These are phyloP conservation scores for Heteropelma amictum DNA, from an alignment of 2,888 invertebrate species.

Conservation along the genomic window DNA sequence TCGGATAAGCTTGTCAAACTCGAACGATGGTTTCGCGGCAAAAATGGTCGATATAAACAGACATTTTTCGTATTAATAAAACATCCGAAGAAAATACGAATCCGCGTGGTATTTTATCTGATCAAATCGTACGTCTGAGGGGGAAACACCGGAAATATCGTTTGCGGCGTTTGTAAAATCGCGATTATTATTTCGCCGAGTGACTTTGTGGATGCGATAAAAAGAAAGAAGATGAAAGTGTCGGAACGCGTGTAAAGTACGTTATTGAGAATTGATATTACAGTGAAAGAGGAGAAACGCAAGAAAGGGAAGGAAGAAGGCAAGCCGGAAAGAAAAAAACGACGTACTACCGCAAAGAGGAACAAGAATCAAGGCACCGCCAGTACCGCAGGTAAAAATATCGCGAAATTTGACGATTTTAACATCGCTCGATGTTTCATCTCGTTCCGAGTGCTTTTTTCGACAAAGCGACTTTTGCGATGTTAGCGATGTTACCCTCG, in stretches of 20 bases:
- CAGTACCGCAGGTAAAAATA: constrained; percentile 77
- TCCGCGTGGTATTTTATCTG: no score
- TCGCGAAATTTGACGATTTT: neutral
- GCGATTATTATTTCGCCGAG: no score
- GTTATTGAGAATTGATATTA: constrained; percentile 42
- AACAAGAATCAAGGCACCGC: constrained; percentile 83
- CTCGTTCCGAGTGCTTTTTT: no score
- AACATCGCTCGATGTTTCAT: no score
- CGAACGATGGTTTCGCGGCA: neutral
- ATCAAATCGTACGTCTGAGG: no score
- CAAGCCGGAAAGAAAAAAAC: constrained; percentile 89
- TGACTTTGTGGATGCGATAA: neutral
- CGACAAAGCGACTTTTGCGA: no score
- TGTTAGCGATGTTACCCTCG: no score
- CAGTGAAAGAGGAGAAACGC: constrained; percentile 89
- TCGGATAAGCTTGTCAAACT: no score
- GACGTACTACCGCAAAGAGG: constrained; percentile 83
- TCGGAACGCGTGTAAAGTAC: neutral
- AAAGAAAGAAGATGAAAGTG: neutral
- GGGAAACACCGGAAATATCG: no score
- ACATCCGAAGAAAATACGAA: no score
- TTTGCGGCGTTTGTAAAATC: no score
- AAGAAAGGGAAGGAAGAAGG: constrained; percentile 92
- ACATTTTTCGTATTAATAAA: no score
- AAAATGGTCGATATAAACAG: neutral